phyloP scores from a whole-genome alignment of 2,113 vertebrate genomes.

The Mormyrus iriodes region DNA sequence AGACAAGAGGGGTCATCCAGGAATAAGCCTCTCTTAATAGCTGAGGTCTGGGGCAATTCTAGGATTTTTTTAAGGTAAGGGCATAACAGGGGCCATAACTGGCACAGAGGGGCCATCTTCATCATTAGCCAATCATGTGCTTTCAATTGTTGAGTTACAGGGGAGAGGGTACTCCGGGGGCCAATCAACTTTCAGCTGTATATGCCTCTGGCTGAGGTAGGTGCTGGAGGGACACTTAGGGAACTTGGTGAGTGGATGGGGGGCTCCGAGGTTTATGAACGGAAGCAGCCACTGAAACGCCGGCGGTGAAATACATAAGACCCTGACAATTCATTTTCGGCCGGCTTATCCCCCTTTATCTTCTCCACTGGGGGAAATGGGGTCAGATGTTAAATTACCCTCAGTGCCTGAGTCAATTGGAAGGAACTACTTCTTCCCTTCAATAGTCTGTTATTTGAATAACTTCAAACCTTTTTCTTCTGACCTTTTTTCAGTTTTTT shows the following conservation, averaged over 20 bases:
- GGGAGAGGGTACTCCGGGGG: background rate
- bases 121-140: background rate
- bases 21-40: constrained; percentile 47
- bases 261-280: background rate
- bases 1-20: constrained; percentile 53
- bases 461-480: background rate
- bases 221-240: constrained; percentile 32
- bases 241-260: background rate
- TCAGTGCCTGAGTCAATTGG: background rate
- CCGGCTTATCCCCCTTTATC: background rate
- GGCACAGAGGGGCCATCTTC: background rate
- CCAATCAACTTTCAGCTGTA: background rate
- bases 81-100: background rate
- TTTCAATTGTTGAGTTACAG: background rate
- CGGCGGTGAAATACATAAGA: background rate
- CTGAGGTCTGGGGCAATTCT: background rate
- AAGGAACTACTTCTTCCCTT: background rate
- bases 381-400: background rate
- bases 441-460: background rate
- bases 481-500: background rate
- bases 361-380: background rate
- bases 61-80: background rate
- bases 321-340: background rate
- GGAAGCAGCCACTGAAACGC: background rate
- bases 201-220: constrained; percentile 17